These are phyloP conservation scores for Meiosimyza decipiens DNA, from an alignment of 2,888 invertebrate genomes.

Conservation along the genomic window DNA sequence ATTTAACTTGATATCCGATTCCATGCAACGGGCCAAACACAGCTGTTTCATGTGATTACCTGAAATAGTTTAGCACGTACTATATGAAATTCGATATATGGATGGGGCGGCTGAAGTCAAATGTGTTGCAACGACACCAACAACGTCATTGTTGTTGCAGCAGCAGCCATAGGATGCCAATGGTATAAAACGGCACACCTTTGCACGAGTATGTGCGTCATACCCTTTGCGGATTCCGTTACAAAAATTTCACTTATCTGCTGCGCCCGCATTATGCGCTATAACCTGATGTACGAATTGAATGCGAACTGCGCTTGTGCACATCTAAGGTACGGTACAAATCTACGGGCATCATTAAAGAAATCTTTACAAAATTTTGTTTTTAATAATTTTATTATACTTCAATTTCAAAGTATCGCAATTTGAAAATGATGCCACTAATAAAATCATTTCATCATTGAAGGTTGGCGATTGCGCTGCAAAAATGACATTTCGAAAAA, in stretches of 20 bases:
- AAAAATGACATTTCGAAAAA: background rate
- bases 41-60: slow-evolving; percentile 30
- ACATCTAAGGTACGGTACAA: background rate
- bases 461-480: background rate
- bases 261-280: slow-evolving; percentile 12
- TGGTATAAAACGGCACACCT: slow-evolving; percentile 1
- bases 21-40: slow-evolving; percentile 24
- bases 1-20: slow-evolving; percentile 3
- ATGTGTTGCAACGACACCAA: slow-evolving; percentile 7
- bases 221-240: slow-evolving; percentile 20
- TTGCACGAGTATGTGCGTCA: background rate
- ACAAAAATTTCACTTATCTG: background rate
- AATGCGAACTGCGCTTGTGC: background rate
- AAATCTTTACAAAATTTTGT: slow-evolving; percentile 6
- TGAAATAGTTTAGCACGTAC: slow-evolving; percentile 27
- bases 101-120: slow-evolving; percentile 14
- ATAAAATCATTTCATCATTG: slow-evolving; percentile 13
- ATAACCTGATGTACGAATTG: background rate
- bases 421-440: slow-evolving; percentile 15
- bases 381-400: background rate
- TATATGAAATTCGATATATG: slow-evolving; percentile 23
- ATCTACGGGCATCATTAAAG: slow-evolving; percentile 26
- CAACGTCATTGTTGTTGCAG: background rate
- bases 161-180: background rate
- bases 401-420: background rate